Evolutionary conservation across 2,113 vertebrate species (phyloP).

Genomic region (Rhabdornis inornatus): DNA sequence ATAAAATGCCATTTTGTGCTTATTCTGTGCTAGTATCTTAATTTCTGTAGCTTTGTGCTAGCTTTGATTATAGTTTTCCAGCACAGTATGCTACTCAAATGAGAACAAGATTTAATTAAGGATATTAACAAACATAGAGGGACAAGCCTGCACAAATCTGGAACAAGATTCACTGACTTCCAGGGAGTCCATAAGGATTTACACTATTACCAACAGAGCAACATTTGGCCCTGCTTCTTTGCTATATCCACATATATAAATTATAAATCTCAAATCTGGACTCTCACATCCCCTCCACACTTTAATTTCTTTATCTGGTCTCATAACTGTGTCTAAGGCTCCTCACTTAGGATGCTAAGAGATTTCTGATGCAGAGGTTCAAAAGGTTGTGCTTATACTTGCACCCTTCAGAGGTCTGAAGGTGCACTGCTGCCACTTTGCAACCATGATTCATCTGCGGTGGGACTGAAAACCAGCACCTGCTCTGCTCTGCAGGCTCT

Average conservation of each 20-base stretch:
- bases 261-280: neutral
- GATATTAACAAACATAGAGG: neutral
- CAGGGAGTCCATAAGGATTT: neutral
- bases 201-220: neutral
- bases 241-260: neutral
- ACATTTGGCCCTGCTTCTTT: neutral
- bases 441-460: rapidly evolving
- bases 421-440: rapidly evolving
- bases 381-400: neutral
- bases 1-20: neutral
- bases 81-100: neutral
- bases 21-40: neutral
- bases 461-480: rapidly evolving
- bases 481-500: neutral
- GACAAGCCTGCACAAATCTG: neutral
- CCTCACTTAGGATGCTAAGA: neutral
- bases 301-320: neutral
- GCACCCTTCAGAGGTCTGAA: neutral
- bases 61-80: neutral
- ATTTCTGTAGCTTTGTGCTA: neutral
- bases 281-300: neutral
- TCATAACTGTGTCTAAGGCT: rapidly evolving
- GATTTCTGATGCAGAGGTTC: neutral
- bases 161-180: neutral
- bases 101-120: neutral